phyloP scores from a whole-genome alignment of 2,888 invertebrate genomes.

The Scaptodrosophila latifasciaeformis region DNA sequence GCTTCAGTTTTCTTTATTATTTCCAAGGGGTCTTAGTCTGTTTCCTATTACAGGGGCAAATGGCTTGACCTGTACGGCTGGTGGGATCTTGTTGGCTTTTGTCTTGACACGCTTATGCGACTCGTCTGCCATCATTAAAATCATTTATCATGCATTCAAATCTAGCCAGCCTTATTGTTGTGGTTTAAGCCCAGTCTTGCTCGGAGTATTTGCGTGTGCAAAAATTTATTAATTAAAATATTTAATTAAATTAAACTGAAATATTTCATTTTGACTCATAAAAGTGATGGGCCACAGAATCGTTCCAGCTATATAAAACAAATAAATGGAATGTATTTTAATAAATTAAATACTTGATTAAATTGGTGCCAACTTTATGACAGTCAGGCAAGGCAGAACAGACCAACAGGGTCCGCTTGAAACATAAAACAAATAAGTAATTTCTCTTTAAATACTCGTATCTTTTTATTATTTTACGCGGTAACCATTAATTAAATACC shows the following conservation, averaged over 20 bases:
- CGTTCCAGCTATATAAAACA: slow-evolving; percentile 28
- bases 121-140: slow-evolving; percentile 60
- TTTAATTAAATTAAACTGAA: slow-evolving; percentile 45
- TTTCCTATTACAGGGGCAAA: slow-evolving; percentile 13
- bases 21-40: no score
- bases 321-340: slow-evolving; percentile 19
- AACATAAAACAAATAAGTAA: slow-evolving; percentile 48
- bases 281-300: no score
- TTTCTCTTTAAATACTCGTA: slow-evolving; percentile 47
- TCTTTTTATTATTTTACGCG: slow-evolving; percentile 51
- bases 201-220: slow-evolving; percentile 7
- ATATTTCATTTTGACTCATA: not conserved
- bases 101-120: slow-evolving; percentile 45
- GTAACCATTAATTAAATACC: slow-evolving; percentile 58
- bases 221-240: slow-evolving; percentile 38
- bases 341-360: slow-evolving; percentile 41
- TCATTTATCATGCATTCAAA: slow-evolving; percentile 60
- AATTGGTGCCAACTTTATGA: slow-evolving; percentile 36
- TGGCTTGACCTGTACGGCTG: not conserved
- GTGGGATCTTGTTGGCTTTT: slow-evolving; percentile 42
- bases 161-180: slow-evolving; percentile 34
- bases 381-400: slow-evolving; percentile 14
- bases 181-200: slow-evolving; percentile 3
- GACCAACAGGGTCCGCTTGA: slow-evolving; percentile 29
- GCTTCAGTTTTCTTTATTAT: no score